Evolutionary conservation across 2,888 invertebrate genomes (phyloP), one percentile per base, ranked within the genome.

Genomic region (Protonemura montana): DNA sequence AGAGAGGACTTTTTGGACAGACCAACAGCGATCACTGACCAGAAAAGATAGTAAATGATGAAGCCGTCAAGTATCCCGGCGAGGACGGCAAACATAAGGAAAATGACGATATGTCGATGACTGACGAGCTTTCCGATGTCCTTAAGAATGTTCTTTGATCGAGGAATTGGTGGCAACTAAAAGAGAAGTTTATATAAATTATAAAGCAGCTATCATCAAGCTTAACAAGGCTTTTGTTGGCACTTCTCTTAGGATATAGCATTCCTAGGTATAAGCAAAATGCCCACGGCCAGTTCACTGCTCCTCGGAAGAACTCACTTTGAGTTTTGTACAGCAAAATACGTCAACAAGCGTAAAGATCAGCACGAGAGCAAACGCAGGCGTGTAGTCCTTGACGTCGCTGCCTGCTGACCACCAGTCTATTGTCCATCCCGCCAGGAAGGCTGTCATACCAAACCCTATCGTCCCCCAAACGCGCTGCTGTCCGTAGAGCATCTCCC

Each of bases 391-490:
- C 89, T 95, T 95, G 0, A 92, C 90, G 0, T 89, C 88, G 0
- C 91, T 91, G 16, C 92, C 92, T 28, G 91, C 90, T 0, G 96
- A 95, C 89, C 94, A 93, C n/a, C 91, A 89, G 90, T 97, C 95
- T 0, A 96, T 93, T 0, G 94, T 91, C 90, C 94, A 94, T 0
- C 97, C 97, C 0, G 95, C 93, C 0, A 95, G 89, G 0, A 96
- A 90, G 0, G 97, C 96, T 0, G 96, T 94, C 3, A 94, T 88
- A 0, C 97, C 97, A 89, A 96, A 97, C 0, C 97, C 97, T 3
- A 95, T 94, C 0, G 97, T 96, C 3, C 97, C 97, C 96, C 96
- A 97, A 0, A 96, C 95, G 26, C 97, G 92, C 90, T 97, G 97
- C 7, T 94, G 93, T 0, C 97, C 97, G 89, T 97, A 97, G 87